Base-by-base conservation (phyloP, 2,113 vertebrate genomes). In the Dipodomys spectabilis region DNA sequence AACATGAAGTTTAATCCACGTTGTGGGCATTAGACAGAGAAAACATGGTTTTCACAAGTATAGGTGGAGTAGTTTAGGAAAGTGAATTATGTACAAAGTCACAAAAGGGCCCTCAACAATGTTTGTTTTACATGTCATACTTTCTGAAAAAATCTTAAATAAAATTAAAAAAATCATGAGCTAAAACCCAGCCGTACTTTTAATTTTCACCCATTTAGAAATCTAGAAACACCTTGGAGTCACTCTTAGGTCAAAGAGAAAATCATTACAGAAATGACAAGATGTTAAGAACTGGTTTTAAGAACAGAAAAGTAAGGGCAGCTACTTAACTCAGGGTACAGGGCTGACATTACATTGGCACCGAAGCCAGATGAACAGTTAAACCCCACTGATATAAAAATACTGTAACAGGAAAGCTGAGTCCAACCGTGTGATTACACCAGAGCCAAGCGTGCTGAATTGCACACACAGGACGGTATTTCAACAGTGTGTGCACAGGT, bases 321-420 rank as follows among this genome's bases (percentile, higher is more conserved):
- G 27, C 0, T 2, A 39, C 3, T 45, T 1, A n/a, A 6, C 3
- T n/a, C 3, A 49, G 0, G 3, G 0, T 8, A 0, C 1, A 19
- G 62, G 27, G 22, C 45, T 13, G 35, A 30, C 9, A 78, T 22
- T 32, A 6, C 2, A 9, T 32, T 39, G 27, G 22, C 10, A 13
- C 62, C 20, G 23, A 30, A 44, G 7, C 10, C 18, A 67, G n/a
- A 28, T 23, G 10, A 32, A 23, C 12, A 65, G 71, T 3, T 32
- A 22, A 49, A 30, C 22, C 12, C 28, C 39, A 71, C 35, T n/a
- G 1, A 68, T 44, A 25, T 30, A 12, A 49, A 72, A 82, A 22
- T 25, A 35, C 68, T 57, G 18, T 7, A 6, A 44, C 1, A 32
- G n/a, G 35, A 25, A 53, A 20, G 77, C 0, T 32, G 82, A 89